phyloP scores from a whole-genome alignment of 2,888 invertebrate genomes.

The Amblyteles armatorius region DNA sequence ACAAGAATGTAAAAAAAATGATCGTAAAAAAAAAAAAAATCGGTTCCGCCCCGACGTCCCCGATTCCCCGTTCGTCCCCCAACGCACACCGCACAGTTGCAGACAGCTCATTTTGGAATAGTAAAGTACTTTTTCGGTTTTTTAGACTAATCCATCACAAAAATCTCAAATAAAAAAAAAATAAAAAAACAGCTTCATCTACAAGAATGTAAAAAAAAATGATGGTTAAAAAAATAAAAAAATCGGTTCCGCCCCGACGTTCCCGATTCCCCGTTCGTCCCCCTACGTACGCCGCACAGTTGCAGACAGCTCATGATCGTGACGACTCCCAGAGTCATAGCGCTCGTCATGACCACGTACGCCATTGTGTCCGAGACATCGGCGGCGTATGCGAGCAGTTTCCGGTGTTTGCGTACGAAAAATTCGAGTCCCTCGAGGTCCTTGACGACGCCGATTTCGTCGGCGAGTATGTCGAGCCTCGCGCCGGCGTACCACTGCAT shows the following conservation, averaged over 20 bases:
- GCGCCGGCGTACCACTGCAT: conserved; percentile 71
- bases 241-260: too few species aligned
- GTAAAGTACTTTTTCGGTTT: too few species aligned
- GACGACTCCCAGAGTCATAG: conserved; percentile 39
- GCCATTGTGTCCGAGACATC: conserved; percentile 60
- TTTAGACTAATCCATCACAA: too few species aligned
- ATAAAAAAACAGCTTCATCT: too few species aligned
- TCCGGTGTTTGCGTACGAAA: conserved; percentile 24
- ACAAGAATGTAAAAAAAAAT: neutral
- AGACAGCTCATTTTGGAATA: conserved; percentile 48
- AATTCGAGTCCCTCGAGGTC: neutral
- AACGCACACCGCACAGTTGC: too few species aligned
- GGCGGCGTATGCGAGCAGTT: conserved; percentile 42
- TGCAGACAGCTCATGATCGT: conserved; percentile 69
- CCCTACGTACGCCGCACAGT: conserved; percentile 67
- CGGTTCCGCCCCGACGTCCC: too few species aligned
- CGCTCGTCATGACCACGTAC: conserved; percentile 55
- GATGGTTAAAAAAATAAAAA: too few species aligned
- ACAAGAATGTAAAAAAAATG: too few species aligned
- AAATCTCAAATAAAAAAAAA: too few species aligned
- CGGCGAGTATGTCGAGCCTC: conserved; percentile 67
- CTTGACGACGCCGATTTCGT: conserved; percentile 16
- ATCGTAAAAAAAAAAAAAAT: too few species aligned
- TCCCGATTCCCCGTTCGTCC: too few species aligned
- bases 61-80: too few species aligned